A percentile compares a stretch with the other conserved stretches of the same genome.
These are phyloP conservation scores for Aproaerema taeniolella DNA, from an alignment of 2,888 invertebrate species.

Conservation along the genomic window DNA sequence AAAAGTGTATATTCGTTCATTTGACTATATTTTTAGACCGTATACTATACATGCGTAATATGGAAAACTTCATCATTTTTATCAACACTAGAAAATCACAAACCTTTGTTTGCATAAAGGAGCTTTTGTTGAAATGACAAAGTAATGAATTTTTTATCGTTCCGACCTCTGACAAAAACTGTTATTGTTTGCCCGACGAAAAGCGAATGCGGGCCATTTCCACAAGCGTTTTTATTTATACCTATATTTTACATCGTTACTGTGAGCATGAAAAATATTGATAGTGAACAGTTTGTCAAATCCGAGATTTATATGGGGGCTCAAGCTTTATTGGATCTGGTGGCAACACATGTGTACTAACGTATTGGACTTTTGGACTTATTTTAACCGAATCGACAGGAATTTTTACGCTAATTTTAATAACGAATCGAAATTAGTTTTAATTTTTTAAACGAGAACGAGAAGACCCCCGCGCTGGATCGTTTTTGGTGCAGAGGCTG, in stretches of 20 bases:
- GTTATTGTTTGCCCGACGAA: conserved; percentile 33
- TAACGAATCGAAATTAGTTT: too few species aligned
- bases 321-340: conserved; percentile 22
- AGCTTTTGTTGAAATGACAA: conserved; percentile 23
- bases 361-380: background rate
- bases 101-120: conserved; percentile 16
- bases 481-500: too few species aligned
- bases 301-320: conserved; percentile 21
- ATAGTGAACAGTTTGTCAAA: conserved; percentile 26
- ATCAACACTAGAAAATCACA: conserved; percentile 14
- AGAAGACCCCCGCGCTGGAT: too few species aligned
- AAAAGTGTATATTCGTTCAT: too few species aligned
- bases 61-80: too few species aligned
- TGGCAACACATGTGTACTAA: conserved; percentile 10
- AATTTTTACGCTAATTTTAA: too few species aligned
- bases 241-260: conserved; percentile 26
- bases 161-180: conserved; percentile 24
- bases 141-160: conserved; percentile 25
- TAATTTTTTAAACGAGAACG: background rate
- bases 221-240: conserved; percentile 28
- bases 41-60: too few species aligned
- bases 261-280: conserved; percentile 35
- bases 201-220: conserved; percentile 36
- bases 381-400: background rate
- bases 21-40: too few species aligned